phyloP scores from a whole-genome alignment of 1,140 invertebrate genomes.

The Tyrophagus putrescentiae region DNA sequence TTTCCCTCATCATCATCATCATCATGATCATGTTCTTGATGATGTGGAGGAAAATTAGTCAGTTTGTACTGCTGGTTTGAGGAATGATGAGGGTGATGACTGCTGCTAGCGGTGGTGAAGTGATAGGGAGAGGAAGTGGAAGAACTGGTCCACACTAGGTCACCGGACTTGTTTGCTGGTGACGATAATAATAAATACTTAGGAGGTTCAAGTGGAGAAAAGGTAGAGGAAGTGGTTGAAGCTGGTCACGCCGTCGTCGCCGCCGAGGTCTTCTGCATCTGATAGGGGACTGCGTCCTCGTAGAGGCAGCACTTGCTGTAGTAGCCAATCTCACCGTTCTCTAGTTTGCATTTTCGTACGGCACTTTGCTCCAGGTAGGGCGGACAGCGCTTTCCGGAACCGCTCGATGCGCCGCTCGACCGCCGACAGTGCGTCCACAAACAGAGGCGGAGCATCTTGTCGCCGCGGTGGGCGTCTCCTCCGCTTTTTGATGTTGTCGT shows the following conservation, averaged over 20 bases:
- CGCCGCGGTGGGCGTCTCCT: neutral
- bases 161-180: no score
- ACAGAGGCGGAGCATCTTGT: conserved; percentile 34
- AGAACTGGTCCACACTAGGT: no score
- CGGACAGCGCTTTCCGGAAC: conserved; percentile 31
- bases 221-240: neutral
- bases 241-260: neutral
- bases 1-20: no score
- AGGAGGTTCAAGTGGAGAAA: no score
- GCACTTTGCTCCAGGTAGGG: conserved; percentile 1
- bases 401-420: conserved; percentile 46
- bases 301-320: conserved; percentile 12
- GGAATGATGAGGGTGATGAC: no score
- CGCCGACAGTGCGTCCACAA: conserved; percentile 48
- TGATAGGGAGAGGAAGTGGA: no score
- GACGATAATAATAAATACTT: no score
- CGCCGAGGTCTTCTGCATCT: neutral
- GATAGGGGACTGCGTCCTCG: neutral
- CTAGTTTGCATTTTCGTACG: neutral
- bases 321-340: conserved; percentile 7
- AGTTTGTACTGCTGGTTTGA: no score
- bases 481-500: no score
- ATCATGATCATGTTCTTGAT: no score
- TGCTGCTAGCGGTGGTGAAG: no score
- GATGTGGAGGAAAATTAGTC: no score